Evolutionary conservation across 2,113 vertebrate species (phyloP).

Genomic region (Benitochromis conjunctus): DNA sequence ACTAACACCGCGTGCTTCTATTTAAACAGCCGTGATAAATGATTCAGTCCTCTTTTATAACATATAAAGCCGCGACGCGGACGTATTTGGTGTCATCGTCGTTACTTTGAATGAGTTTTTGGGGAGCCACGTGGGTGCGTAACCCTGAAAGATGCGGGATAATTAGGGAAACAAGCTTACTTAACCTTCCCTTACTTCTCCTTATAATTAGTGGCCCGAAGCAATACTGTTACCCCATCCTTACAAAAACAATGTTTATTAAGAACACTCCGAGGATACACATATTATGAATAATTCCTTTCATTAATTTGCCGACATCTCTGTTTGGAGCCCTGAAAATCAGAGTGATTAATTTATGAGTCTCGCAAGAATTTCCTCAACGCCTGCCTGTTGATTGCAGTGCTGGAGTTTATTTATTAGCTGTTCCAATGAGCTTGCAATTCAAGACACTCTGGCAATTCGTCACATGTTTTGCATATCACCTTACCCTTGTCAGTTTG

Average conservation of each 20-base stretch:
- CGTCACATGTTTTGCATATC: conserved; percentile 64
- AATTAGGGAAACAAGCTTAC: conserved; percentile 73
- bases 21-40: conserved; percentile 18
- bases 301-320: conserved; percentile 77
- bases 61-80: background rate
- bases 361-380: conserved; percentile 75
- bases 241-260: conserved; percentile 79
- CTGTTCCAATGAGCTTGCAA: conserved; percentile 62
- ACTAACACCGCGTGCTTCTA: conserved; percentile 10
- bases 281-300: conserved; percentile 77
- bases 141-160: conserved; percentile 60
- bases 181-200: conserved; percentile 70
- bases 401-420: conserved; percentile 74
- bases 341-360: conserved; percentile 76
- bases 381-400: conserved; percentile 78
- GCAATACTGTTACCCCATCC: conserved; percentile 71
- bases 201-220: conserved; percentile 71
- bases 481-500: conserved; percentile 53
- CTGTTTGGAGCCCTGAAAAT: conserved; percentile 69
- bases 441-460: conserved; percentile 56
- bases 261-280: conserved; percentile 70
- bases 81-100: conserved; percentile 5
- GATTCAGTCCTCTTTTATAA: background rate
- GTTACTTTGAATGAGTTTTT: conserved; percentile 20
- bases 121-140: conserved; percentile 49